These are phyloP conservation scores for Plodia interpunctella DNA, from an alignment of 1,140 invertebrate species.

Conservation along the genomic window DNA sequence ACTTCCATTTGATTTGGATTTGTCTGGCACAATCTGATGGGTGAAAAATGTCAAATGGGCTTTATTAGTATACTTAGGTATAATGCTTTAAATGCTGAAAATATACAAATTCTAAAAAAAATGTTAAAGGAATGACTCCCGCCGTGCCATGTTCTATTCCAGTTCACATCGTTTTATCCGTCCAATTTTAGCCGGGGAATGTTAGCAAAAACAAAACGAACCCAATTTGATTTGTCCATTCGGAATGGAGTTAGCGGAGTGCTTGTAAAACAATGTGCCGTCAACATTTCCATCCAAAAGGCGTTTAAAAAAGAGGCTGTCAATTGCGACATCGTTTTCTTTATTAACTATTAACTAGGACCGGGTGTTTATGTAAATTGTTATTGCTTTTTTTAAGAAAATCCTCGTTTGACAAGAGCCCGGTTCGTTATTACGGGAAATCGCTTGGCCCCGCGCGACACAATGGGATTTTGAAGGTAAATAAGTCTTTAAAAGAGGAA, in stretches of 20 bases:
- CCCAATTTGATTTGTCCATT: constrained; percentile 12
- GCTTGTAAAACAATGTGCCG: constrained; percentile 64
- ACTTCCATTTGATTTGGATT: too few relatives aligned
- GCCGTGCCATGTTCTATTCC: constrained; percentile 1
- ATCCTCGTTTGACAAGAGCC: constrained; percentile 70
- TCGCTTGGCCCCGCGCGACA: constrained; percentile 55
- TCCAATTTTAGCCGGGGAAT: background rate
- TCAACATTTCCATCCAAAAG: constrained; percentile 68
- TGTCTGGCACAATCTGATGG: too few relatives aligned
- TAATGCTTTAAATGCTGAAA: too few relatives aligned
- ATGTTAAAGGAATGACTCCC: background rate
- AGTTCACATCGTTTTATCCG: background rate
- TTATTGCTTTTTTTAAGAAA: constrained; percentile 75
- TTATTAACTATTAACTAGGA: constrained; percentile 76
- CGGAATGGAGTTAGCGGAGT: background rate
- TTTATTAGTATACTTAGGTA: too few relatives aligned
- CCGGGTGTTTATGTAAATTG: constrained; percentile 75
- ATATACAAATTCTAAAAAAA: background rate
- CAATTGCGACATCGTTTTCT: constrained; percentile 71
- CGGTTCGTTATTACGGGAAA: constrained; percentile 56
- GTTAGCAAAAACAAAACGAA: constrained; percentile 10
- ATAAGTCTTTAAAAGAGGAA: constrained; percentile 81
- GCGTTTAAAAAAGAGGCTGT: constrained; percentile 59
- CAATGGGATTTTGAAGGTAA: constrained; percentile 79
- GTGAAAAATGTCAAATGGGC: too few relatives aligned